Percentiles rank a stretch among this genome's conserved stretches.
These are phyloP conservation scores for Intellagama lesueurii DNA, from an alignment of 2,797 vertebrate genomes.

Conservation along the genomic window DNA sequence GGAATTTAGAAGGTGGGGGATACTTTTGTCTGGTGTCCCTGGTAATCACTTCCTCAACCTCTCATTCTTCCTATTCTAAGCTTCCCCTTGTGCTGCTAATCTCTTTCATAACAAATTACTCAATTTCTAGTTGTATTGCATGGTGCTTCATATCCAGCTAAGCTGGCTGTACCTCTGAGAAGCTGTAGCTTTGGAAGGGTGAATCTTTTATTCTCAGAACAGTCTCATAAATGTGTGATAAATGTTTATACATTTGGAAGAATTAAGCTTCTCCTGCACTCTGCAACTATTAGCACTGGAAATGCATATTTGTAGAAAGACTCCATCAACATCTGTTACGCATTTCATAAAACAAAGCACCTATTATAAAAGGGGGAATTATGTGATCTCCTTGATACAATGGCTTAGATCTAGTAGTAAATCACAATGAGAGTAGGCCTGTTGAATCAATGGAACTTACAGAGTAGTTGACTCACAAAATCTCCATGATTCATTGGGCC, in stretches of 20 bases:
- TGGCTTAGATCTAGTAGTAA: too few species aligned
- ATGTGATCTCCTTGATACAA: too few species aligned
- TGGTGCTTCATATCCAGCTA: neutral
- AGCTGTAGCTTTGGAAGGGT: neutral
- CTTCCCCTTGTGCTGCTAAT: neutral
- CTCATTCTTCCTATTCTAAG: neutral
- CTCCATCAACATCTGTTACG: neutral
- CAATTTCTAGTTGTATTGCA: neutral
- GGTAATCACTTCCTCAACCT: neutral
- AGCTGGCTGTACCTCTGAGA: neutral
- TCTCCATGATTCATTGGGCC: too few species aligned
- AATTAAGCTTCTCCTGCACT: neutral
- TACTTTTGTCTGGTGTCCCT: neutral
- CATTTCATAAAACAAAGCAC: neutral
- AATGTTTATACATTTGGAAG: neutral
- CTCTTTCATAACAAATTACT: neutral
- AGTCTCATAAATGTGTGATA: neutral
- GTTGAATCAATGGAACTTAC: too few species aligned
- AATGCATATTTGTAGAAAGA: neutral
- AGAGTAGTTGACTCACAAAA: too few species aligned
- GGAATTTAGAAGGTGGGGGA: neutral
- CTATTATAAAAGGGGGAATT: too few species aligned
- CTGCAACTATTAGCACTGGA: neutral
- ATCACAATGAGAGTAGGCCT: too few species aligned
- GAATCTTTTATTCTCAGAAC: neutral